phyloP scores from a whole-genome alignment of 2,797 vertebrate genomes.

The Falco biarmicus region DNA sequence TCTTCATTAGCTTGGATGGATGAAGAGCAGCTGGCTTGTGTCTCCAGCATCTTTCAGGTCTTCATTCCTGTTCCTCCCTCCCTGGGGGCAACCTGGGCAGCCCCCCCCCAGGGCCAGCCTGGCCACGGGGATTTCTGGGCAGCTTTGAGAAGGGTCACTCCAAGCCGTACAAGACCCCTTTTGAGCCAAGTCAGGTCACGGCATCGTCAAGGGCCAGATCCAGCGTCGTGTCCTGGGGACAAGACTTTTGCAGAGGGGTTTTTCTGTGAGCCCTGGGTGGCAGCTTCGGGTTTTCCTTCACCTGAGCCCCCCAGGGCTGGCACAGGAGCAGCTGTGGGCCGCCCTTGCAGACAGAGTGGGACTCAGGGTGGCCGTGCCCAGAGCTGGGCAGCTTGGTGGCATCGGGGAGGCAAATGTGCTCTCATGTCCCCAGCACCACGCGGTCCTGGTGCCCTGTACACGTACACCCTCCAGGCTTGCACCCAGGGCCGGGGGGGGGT shows the following conservation, averaged over 20 bases:
- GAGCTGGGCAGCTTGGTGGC: background rate
- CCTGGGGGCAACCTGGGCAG: fast-evolving
- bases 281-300: background rate
- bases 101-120: background rate
- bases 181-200: background rate
- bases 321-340: fast-evolving
- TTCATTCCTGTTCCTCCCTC: background rate
- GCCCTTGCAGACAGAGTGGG: too few relatives aligned
- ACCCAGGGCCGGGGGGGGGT: background rate
- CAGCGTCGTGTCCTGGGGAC: fast-evolving
- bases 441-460: background rate
- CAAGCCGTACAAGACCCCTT: fast-evolving
- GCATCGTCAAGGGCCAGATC: fast-evolving
- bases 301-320: fast-evolving
- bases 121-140: background rate
- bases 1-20: background rate
- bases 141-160: background rate
- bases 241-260: background rate
- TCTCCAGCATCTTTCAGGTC: background rate
- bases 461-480: background rate
- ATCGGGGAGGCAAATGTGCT: fast-evolving
- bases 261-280: background rate
- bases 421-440: background rate
- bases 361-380: fast-evolving
- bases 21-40: background rate